phyloP scores from a whole-genome alignment of 23 tunicate species.

The Diplosoma virens region DNA sequence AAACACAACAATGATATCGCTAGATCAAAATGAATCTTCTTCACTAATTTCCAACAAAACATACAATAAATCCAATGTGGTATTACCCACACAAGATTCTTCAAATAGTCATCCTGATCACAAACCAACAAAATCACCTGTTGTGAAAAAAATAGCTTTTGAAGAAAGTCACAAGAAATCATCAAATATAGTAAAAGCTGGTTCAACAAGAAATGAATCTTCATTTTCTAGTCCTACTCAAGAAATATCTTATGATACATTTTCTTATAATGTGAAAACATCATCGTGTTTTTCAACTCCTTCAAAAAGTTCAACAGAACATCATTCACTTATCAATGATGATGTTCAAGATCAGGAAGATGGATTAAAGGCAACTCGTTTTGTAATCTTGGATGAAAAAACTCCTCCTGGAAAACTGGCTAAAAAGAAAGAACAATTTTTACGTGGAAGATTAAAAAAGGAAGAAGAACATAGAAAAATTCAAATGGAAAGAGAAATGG shows the following conservation, averaged over 20 bases:
- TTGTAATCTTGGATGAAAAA: constrained; percentile 57
- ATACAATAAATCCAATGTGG: too few species aligned
- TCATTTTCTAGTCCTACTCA: too few species aligned
- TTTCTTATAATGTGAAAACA: constrained; percentile 8
- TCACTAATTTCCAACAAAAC: too few species aligned
- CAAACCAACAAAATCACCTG: too few species aligned
- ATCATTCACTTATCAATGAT: background rate
- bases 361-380: constrained; percentile 24
- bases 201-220: too few species aligned
- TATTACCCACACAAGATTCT: too few species aligned
- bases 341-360: background rate
- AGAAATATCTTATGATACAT: constrained; percentile 20
- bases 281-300: constrained; percentile 53
- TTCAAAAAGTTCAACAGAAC: background rate
- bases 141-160: too few species aligned
- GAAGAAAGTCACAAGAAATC: too few species aligned
- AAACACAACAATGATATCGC: too few species aligned
- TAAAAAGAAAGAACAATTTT: constrained; percentile 78
- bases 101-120: too few species aligned
- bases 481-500: constrained; percentile 68
- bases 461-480: constrained; percentile 64
- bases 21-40: too few species aligned
- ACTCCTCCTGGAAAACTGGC: constrained; percentile 66
- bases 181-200: too few species aligned
- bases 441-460: constrained; percentile 55